Percentiles rank a stretch among this genome's conserved stretches.
These are phyloP conservation scores for Uropsilus gracilis DNA, from an alignment of 2,113 vertebrate species.

Conservation along the genomic window DNA sequence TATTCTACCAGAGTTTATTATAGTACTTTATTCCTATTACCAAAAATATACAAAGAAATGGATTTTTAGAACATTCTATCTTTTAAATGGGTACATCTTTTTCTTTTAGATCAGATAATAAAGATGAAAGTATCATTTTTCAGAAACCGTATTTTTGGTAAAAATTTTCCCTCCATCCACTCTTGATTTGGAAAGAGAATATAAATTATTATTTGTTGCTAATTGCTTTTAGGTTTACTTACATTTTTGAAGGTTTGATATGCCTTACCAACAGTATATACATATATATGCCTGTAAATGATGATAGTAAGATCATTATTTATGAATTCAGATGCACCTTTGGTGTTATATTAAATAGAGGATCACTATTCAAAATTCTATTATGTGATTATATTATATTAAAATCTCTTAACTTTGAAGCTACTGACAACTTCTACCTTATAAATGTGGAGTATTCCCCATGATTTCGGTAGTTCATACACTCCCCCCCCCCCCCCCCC, in stretches of 20 bases:
- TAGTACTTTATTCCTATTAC: neutral
- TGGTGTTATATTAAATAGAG: neutral
- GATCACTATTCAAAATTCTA: neutral
- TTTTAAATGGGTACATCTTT: neutral
- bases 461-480: no score
- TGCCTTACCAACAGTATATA: neutral
- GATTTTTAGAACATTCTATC: neutral
- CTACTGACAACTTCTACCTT: neutral
- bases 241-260: neutral
- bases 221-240: neutral
- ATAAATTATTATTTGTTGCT: neutral
- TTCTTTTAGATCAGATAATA: neutral
- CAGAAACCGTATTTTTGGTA: neutral
- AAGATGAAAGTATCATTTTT: neutral
- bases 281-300: neutral
- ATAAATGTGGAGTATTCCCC: neutral
- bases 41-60: neutral
- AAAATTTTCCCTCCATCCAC: neutral
- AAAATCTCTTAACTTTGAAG: neutral
- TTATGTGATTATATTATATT: neutral
- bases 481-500: no score
- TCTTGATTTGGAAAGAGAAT: neutral
- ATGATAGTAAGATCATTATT: neutral
- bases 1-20: neutral
- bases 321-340: neutral